Evolutionary conservation across 2,888 invertebrate genomes (phyloP).

Genomic region (Noctua pronuba): DNA sequence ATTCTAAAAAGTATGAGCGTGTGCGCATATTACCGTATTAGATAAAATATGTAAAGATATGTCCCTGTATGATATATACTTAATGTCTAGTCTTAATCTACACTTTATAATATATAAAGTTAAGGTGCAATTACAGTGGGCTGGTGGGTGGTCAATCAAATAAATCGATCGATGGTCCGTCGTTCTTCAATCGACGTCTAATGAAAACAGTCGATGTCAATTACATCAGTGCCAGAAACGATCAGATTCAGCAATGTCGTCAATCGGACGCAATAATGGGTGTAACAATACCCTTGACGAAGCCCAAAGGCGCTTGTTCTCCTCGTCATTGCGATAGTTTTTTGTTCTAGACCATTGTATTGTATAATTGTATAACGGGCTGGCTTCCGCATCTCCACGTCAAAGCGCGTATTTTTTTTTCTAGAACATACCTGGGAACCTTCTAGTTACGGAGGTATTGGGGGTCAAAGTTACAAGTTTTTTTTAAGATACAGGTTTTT

Average conservation of each 20-base stretch:
- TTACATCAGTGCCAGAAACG: neutral
- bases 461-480: too few relatives aligned
- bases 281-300: too few relatives aligned
- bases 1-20: neutral
- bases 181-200: neutral
- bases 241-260: neutral
- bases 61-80: constrained; percentile 11
- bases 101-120: constrained; percentile 1
- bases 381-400: too few relatives aligned
- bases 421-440: too few relatives aligned
- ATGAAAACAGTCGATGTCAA: too few relatives aligned
- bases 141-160: neutral
- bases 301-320: too few relatives aligned
- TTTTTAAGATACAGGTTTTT: too few relatives aligned
- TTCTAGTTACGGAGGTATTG: too few relatives aligned
- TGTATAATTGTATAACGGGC: too few relatives aligned
- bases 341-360: too few relatives aligned
- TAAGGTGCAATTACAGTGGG: neutral
- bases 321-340: too few relatives aligned
- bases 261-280: neutral
- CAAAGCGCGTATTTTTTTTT: too few relatives aligned
- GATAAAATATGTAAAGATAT: constrained; percentile 44
- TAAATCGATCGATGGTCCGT: neutral
- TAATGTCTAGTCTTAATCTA: constrained; percentile 61
- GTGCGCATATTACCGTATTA: neutral